phyloP scores from a whole-genome alignment of 1,140 invertebrate genomes.

The Dendroctonus ponderosae region DNA sequence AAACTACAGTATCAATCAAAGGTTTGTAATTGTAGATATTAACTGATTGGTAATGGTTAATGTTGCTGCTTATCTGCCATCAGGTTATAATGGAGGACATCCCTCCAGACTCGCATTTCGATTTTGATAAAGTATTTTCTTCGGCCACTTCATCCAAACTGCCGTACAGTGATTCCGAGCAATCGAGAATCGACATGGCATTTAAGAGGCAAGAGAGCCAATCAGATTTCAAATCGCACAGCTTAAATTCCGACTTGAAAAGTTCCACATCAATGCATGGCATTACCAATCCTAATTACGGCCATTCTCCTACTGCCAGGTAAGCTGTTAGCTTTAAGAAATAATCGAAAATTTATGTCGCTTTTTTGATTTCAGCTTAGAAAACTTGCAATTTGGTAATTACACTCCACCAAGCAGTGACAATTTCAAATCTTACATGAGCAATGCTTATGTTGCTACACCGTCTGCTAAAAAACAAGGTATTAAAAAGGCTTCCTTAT shows the following conservation, averaged over 20 bases:
- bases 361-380: constrained; percentile 37
- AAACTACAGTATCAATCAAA: constrained; percentile 91
- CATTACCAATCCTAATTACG: constrained; percentile 49
- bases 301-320: constrained; percentile 41
- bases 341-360: neutral
- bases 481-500: constrained; percentile 88
- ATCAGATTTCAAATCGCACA: constrained; percentile 30
- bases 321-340: constrained; percentile 1
- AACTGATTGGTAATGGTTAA: neutral
- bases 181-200: constrained; percentile 48
- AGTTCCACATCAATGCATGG: constrained; percentile 46
- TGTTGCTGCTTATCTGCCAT: neutral
- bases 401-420: constrained; percentile 34
- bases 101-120: constrained; percentile 26
- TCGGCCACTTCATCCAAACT: constrained; percentile 19
- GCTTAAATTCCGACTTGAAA: constrained; percentile 35
- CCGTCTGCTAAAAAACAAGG: constrained; percentile 56
- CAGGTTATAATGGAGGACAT: constrained; percentile 35
- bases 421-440: constrained; percentile 7
- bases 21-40: constrained; percentile 51
- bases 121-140: constrained; percentile 41
- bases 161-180: constrained; percentile 40
- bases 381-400: constrained; percentile 41
- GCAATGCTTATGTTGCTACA: constrained; percentile 24
- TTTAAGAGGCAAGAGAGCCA: constrained; percentile 47